Percentiles rank a stretch among this genome's conserved stretches.
Evolutionary conservation across 2,113 vertebrate species (phyloP).

Genomic region (Cephalopterus ornatus): DNA sequence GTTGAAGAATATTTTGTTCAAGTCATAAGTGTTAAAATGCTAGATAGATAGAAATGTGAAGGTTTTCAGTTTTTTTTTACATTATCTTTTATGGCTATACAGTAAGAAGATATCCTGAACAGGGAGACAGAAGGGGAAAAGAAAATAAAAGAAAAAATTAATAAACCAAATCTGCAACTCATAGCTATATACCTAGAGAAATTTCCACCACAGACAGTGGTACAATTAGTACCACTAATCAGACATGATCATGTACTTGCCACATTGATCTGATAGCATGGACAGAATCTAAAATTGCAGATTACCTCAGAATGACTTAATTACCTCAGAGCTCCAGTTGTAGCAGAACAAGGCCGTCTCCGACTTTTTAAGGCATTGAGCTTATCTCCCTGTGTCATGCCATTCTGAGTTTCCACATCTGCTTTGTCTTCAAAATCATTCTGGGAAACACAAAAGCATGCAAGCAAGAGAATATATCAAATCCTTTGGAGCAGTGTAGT

Average conservation of each 20-base stretch:
- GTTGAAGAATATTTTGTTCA: neutral
- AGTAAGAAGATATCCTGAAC: neutral
- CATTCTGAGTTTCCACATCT: constrained; percentile 62
- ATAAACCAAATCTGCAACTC: neutral
- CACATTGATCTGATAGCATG: neutral
- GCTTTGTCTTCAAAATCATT: constrained; percentile 73
- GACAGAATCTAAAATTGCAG: neutral
- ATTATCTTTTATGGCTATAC: neutral
- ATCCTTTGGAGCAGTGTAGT: neutral
- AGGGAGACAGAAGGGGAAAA: neutral
- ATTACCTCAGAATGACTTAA: constrained; percentile 65
- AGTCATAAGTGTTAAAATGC: neutral
- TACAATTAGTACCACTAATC: neutral
- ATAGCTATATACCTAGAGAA: neutral
- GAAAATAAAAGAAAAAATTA: neutral
- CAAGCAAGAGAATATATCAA: neutral
- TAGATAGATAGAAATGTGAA: neutral
- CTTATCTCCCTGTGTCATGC: constrained; percentile 93
- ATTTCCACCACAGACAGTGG: neutral
- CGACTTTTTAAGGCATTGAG: constrained; percentile 92
- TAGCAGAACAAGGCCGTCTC: constrained; percentile 77
- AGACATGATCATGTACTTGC: neutral
- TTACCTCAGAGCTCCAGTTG: constrained; percentile 84
- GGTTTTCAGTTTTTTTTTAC: neutral
- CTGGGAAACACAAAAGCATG: constrained; percentile 64